phyloP scores from a whole-genome alignment of 2,888 invertebrate genomes.

The Meteorus cinctellus region DNA sequence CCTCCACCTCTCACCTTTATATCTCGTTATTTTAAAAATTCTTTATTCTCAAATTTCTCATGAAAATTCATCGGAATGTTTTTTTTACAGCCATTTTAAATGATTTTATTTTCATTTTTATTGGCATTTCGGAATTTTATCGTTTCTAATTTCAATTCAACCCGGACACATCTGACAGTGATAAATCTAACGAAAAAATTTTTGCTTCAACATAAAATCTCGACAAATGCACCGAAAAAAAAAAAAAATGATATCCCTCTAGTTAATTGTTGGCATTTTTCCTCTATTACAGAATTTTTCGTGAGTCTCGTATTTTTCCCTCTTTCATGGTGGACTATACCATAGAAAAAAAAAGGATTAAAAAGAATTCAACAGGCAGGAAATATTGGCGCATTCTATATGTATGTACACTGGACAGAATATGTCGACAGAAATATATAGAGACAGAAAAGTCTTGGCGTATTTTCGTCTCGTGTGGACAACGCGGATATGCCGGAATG shows the following conservation, averaged over 20 bases:
- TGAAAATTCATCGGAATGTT: constrained; percentile 21
- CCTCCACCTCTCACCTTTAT: too few species aligned
- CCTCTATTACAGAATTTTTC: not conserved
- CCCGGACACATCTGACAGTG: too few species aligned
- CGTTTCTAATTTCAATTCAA: too few species aligned
- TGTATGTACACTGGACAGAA: constrained; percentile 2
- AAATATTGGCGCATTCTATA: not conserved
- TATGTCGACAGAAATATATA: not conserved
- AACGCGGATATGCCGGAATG: constrained; percentile 67
- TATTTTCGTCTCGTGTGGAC: constrained; percentile 45
- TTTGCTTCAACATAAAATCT: not conserved
- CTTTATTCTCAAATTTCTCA: constrained; percentile 22
- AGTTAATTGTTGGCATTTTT: constrained; percentile 10
- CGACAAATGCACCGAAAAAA: not conserved
- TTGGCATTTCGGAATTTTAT: not conserved
- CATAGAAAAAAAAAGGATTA: not conserved
- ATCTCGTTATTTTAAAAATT: too few species aligned
- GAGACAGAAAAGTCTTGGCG: constrained; percentile 6
- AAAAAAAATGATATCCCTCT: not conserved
- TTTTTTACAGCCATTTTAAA: not conserved
- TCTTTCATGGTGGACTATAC: not conserved
- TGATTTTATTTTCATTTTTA: not conserved
- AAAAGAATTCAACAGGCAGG: not conserved
- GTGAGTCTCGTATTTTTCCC: not conserved
- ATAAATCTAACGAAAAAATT: not conserved